Evolutionary conservation across 2,113 vertebrate genomes (phyloP).

Genomic region (Regulus satrapa): DNA sequence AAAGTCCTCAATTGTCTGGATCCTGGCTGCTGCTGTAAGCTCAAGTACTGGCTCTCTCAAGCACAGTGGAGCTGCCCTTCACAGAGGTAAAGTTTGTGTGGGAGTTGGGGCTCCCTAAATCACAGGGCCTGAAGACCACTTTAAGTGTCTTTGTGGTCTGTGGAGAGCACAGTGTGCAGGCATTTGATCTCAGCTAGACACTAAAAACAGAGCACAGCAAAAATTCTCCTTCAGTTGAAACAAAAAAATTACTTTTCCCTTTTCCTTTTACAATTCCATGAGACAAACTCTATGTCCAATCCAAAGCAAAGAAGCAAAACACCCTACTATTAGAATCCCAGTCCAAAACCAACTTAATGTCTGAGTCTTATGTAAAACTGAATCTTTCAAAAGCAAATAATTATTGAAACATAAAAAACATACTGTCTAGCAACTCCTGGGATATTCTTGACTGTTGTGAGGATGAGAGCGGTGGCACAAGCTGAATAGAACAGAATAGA

Average conservation of each 20-base stretch:
- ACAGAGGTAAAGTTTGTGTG: not conserved
- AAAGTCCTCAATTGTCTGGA: not conserved
- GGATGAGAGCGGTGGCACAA: not conserved
- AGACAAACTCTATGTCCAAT: not conserved
- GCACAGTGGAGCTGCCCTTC: not conserved
- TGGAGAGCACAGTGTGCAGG: not conserved
- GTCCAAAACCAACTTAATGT: not conserved
- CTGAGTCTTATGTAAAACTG: not conserved
- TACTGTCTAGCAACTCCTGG: not conserved
- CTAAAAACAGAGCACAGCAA: not conserved
- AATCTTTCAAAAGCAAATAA: not conserved
- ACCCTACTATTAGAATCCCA: not conserved
- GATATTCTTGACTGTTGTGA: not conserved
- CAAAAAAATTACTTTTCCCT: not conserved
- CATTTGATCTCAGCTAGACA: not conserved
- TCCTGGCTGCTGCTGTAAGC: not conserved
- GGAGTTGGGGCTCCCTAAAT: not conserved
- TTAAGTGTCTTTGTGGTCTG: fast-evolving
- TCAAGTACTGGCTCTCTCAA: not conserved
- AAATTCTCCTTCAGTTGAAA: not conserved
- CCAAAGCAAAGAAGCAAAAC: not conserved
- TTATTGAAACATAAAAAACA: not conserved
- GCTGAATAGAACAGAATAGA: not conserved
- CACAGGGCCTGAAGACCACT: not conserved
- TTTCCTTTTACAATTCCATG: not conserved